Evolutionary conservation across 1,140 invertebrate species (phyloP).

Genomic region (Eurosta solidaginis): DNA sequence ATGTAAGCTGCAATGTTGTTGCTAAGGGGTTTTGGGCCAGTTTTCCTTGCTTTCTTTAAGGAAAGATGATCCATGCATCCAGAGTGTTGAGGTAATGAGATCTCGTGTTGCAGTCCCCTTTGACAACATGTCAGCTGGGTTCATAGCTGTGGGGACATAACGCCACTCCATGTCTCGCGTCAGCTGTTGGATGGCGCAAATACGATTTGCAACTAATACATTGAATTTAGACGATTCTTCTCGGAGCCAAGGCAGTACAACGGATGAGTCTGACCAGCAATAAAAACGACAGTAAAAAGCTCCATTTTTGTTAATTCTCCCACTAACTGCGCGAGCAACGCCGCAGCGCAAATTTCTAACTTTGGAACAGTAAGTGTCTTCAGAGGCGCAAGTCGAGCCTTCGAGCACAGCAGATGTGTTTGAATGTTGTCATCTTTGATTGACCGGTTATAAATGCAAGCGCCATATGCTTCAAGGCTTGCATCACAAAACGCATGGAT

Average conservation of each 20-base stretch:
- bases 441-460: constrained; percentile 50
- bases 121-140: constrained; percentile 6
- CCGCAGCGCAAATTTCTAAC: constrained; percentile 45
- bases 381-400: constrained; percentile 48
- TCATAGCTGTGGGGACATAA: background rate
- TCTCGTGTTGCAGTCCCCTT: background rate
- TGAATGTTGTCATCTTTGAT: background rate
- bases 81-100: background rate
- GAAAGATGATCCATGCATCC: background rate
- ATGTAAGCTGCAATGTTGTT: constrained; percentile 17
- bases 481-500: constrained; percentile 57
- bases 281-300: background rate
- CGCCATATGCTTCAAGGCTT: constrained; percentile 51
- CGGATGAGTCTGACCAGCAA: background rate
- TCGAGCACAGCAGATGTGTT: constrained; percentile 39
- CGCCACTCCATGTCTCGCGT: background rate
- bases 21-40: background rate
- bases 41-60: background rate
- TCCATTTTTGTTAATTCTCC: background rate
- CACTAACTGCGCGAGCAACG: constrained; percentile 25
- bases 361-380: constrained; percentile 45
- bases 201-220: no score
- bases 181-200: no score
- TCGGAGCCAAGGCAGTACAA: background rate
- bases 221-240: background rate